Evolutionary conservation across 2,113 vertebrate genomes (phyloP).

Genomic region (Gila orcuttii): DNA sequence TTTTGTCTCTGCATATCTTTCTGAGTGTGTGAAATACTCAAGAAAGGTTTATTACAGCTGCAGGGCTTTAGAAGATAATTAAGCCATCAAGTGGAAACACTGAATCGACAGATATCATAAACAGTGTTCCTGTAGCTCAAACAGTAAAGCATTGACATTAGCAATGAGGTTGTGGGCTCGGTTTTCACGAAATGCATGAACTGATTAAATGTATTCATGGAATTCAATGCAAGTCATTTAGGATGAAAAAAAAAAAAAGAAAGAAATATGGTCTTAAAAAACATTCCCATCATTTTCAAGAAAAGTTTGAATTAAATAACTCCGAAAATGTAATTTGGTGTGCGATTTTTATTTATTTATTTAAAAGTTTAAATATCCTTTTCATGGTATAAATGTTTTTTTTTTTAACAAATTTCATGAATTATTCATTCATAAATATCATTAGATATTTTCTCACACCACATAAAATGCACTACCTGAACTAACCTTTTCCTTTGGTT

Average conservation of each 20-base stretch:
- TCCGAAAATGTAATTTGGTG: not conserved
- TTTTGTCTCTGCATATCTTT: not conserved
- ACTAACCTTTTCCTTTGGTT: not conserved
- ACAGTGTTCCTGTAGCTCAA: not conserved
- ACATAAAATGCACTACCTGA: no score
- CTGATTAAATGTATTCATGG: not conserved
- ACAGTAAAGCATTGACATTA: not conserved
- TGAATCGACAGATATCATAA: not conserved
- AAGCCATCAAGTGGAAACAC: not conserved
- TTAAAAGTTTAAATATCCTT: not conserved
- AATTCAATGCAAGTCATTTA: not conserved
- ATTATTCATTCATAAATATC: not conserved
- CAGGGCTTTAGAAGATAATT: conserved; percentile 12
- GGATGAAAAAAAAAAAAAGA: not conserved
- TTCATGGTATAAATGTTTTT: not conserved
- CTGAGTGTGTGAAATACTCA: not conserved
- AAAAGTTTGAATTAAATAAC: not conserved
- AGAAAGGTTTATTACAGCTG: not conserved
- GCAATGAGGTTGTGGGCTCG: not conserved
- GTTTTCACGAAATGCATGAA: not conserved
- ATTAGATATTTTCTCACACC: no score
- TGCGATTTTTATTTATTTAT: not conserved
- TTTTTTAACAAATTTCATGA: not conserved
- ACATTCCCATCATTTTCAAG: not conserved
- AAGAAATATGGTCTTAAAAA: not conserved